phyloP scores from a whole-genome alignment of 2,797 vertebrate genomes.

The Microctenopoma stevenorrisi region DNA sequence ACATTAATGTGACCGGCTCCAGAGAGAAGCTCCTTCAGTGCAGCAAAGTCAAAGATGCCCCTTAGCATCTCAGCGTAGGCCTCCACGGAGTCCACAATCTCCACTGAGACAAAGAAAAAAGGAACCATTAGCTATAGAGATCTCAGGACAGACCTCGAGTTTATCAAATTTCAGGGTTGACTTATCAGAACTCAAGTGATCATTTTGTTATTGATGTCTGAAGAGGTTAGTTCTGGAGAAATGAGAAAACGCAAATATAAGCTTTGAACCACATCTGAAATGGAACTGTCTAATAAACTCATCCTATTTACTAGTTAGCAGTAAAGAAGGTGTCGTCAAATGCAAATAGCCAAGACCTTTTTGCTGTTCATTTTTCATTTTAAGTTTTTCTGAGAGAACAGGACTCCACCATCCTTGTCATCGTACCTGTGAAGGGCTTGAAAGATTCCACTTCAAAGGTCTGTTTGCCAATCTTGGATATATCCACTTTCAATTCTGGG shows the following conservation, averaged over 20 bases:
- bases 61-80: conserved; percentile 94
- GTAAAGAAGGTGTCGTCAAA: neutral
- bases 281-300: too few species aligned
- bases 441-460: conserved; percentile 96
- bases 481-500: conserved; percentile 93
- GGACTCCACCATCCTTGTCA: neutral
- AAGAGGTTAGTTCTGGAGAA: neutral
- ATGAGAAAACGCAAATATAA: neutral
- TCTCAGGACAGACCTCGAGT: neutral
- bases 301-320: neutral
- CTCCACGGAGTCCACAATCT: conserved; percentile 97
- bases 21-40: conserved; percentile 93
- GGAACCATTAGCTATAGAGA: conserved; percentile 1
- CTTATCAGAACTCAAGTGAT: neutral
- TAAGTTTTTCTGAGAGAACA: neutral
- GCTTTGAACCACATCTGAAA: neutral
- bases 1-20: conserved; percentile 91
- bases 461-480: conserved; percentile 92
- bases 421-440: conserved; percentile 92
- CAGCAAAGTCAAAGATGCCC: conserved; percentile 94
- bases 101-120: conserved; percentile 83
- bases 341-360: too few species aligned
- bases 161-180: neutral
- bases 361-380: too few species aligned
- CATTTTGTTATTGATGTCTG: neutral